Evolutionary conservation across 2,888 invertebrate species (phyloP), one percentile per base, ranked within the genome.

Genomic region (Zygothrica quintamaculata): DNA sequence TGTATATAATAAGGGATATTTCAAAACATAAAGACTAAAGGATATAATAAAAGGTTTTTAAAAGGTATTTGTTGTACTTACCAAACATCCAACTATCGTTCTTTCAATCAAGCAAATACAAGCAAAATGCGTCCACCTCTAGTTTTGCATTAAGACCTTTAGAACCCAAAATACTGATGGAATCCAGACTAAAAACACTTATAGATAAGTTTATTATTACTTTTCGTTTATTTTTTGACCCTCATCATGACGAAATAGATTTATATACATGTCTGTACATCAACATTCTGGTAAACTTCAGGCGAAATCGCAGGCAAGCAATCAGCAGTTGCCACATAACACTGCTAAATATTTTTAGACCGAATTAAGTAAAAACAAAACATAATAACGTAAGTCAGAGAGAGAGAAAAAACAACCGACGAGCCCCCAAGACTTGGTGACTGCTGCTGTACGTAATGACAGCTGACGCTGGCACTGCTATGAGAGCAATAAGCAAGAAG

Each of bases 371-470:
- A 67, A 33, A 44, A 58, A 31, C 29, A 46, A 50, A 16, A 33
- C 15, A 40, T 12, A 29, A 26, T 11, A 58, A 65, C 31, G 3
- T 29, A 5, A 7, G 29, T 2, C n/a, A 29, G 29, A 29, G n/a
- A 29, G 29, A 29, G 29, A 40, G 40, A 55, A 55, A 56, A 29
- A 43, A 43, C 29, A 50, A 56, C 57, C 65, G 80, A 74, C 80
- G 84, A 80, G 80, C 80, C 80, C 84, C 80, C 76, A 64, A 76
- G 78, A 47, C 61, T 47, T 59, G 34, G 37, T 33, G 29, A 22
- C 34, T 13, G 25, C 18, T 34, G 31, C 69, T 46, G 56, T 42
- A 22, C 18, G 18, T 60, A 50, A 50, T 47, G 18, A 5, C 18
- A 22, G 18, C 18, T 22, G 18, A 5, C 18, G n/a, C n/a, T n/a